Evolutionary conservation across 2,113 vertebrate genomes (phyloP), one percentile per base, ranked within the genome.

Genomic region (Machaerirhynchus nigripectus): DNA sequence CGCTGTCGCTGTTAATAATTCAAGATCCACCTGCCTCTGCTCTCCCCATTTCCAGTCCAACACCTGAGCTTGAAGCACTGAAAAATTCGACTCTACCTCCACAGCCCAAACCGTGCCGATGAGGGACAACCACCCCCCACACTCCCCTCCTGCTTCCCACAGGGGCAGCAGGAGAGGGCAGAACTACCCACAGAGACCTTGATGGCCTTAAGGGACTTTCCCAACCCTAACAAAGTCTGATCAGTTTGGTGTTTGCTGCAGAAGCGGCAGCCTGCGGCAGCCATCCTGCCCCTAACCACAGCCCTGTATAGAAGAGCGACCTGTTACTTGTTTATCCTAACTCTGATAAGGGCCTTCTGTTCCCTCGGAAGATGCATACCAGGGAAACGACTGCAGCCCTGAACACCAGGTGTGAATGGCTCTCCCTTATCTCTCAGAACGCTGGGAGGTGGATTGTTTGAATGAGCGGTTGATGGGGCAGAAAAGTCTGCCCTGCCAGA

Each of bases 91-190:
- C 24, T 46, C 47, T 3, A 1, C 26, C 52, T 19, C 20, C 6
- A n/a, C 77, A 57, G 7, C 11, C 23, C 6, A 1, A 23, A 18
- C 15, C 3, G 49, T 3, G 69, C 49, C 8, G 13, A 0, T 1
- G 28, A 74, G 64, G 50, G 10, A 31, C 19, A 12, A 17, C 1
- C 50, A 11, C 13, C 7, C 27, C 26, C 10, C 26, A 4, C 47
- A 5, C 8, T 12, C 15, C 15, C 10, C 28, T 55, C 49, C 57
- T 63, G 49, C 57, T 22, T 13, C 81, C 28, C 52, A 28, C 30
- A 26, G 46, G 47, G 24, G 18, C 59, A 35, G 39, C 60, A 79
- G 30, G 35, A 50, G 44, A 59, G 79, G 35, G 42, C 52, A 76
- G 31, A 35, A 35, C 3, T 31, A 42, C 11, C 60, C 70, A 65